Evolutionary conservation across 2,888 invertebrate species (phyloP).

Genomic region (Callinectes sapidus): DNA sequence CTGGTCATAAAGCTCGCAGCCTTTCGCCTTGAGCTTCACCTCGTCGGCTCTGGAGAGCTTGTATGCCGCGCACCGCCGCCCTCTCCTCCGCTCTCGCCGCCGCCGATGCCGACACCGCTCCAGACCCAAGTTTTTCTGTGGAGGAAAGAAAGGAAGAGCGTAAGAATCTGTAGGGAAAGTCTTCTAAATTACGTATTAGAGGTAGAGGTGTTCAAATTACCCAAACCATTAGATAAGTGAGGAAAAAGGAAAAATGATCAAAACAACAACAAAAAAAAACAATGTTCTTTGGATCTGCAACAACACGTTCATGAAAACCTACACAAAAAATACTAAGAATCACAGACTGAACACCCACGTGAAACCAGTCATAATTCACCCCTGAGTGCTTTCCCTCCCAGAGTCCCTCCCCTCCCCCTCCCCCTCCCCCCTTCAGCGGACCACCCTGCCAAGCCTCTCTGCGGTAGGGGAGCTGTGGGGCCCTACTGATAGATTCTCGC

Average conservation of each 20-base stretch:
- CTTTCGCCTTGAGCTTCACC: background rate
- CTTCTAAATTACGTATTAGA: background rate
- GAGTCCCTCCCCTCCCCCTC: background rate
- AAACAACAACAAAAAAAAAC: too few relatives aligned
- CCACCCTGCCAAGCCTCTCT: background rate
- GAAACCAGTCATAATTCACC: background rate
- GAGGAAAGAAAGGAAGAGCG: background rate
- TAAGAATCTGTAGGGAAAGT: background rate
- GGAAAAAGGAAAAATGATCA: too few relatives aligned
- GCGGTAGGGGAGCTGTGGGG: background rate
- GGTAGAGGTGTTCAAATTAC: background rate
- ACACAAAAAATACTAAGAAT: too few relatives aligned
- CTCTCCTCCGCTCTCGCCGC: background rate
- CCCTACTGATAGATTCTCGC: background rate
- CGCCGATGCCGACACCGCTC: constrained; percentile 13
- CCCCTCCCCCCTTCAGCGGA: background rate
- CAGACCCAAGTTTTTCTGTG: constrained; percentile 6
- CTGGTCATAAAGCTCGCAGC: constrained; percentile 42
- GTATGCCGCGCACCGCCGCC: background rate
- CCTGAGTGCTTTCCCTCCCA: background rate
- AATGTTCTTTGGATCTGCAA: too few relatives aligned
- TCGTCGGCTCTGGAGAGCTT: background rate
- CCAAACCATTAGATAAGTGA: too few relatives aligned
- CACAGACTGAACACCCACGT: too few relatives aligned
- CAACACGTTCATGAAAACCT: too few relatives aligned